phyloP scores from a whole-genome alignment of 1,140 invertebrate genomes.

The Heliconius congener region DNA sequence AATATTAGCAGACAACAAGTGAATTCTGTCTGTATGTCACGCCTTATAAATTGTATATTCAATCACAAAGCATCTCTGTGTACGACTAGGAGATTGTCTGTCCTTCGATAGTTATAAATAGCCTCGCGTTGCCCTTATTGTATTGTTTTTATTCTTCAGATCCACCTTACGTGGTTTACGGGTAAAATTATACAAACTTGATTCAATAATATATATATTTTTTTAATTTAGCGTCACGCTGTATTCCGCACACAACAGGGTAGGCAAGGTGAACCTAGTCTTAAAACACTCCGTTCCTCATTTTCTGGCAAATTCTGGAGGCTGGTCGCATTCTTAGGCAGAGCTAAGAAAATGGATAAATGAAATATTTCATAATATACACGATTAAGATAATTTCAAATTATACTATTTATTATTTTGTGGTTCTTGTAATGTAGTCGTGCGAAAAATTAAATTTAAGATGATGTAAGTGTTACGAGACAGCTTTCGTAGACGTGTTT shows the following conservation, averaged over 20 bases:
- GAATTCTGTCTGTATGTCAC: constrained; percentile 13
- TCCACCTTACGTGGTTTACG: constrained; percentile 35
- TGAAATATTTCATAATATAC: too few relatives aligned
- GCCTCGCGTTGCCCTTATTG: constrained; percentile 54
- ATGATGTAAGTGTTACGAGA: constrained; percentile 42
- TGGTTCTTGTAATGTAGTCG: constrained; percentile 32
- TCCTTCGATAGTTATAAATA: constrained; percentile 73
- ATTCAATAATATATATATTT: too few relatives aligned
- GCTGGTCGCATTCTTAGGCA: too few relatives aligned
- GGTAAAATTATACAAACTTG: constrained; percentile 16
- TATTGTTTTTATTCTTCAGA: constrained; percentile 57
- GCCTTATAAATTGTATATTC: constrained; percentile 33
- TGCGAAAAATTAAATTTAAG: constrained; percentile 44
- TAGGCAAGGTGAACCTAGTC: too few relatives aligned
- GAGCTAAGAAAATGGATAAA: too few relatives aligned
- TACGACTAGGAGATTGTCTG: constrained; percentile 61
- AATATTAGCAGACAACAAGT: background rate
- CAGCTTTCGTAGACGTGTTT: constrained; percentile 6
- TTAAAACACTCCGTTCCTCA: too few relatives aligned
- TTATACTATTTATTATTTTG: background rate
- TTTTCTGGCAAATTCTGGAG: too few relatives aligned
- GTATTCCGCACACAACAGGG: too few relatives aligned
- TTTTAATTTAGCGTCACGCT: too few relatives aligned
- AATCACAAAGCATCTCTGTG: constrained; percentile 38
- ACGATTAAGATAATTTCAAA: too few relatives aligned